Percentiles rank a stretch among this genome's conserved stretches.
These are phyloP conservation scores for Linepithema humile DNA, from an alignment of 1,140 invertebrate genomes.

Conservation along the genomic window DNA sequence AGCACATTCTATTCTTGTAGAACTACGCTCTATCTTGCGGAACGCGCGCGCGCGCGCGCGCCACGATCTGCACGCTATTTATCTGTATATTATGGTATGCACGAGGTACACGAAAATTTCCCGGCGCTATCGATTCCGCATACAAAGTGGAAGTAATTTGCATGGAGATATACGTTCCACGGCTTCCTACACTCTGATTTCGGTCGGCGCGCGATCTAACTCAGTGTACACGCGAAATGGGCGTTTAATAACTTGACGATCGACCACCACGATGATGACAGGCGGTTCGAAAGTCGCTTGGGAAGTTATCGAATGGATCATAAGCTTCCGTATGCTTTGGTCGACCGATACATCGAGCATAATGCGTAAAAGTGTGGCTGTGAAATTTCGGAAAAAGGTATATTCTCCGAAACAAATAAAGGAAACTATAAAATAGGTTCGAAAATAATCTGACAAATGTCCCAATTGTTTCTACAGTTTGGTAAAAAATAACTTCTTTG, in stretches of 20 bases:
- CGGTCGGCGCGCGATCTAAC: slow-evolving; percentile 43
- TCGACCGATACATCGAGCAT: background rate
- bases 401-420: background rate
- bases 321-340: background rate
- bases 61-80: slow-evolving; percentile 29
- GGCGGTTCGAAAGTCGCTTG: background rate
- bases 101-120: slow-evolving; percentile 53
- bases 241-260: slow-evolving; percentile 51
- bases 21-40: background rate
- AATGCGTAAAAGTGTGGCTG: background rate
- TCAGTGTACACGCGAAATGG: slow-evolving; percentile 38
- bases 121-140: slow-evolving; percentile 61
- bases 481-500: too few relatives aligned
- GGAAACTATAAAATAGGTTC: background rate
- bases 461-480: too few relatives aligned
- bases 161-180: slow-evolving; percentile 61
- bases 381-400: background rate
- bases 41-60: background rate
- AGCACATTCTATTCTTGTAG: background rate
- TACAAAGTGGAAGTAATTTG: slow-evolving; percentile 67
- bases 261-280: background rate
- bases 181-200: slow-evolving; percentile 53
- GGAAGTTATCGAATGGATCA: background rate
- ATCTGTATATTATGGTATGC: slow-evolving; percentile 40
- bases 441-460: too few relatives aligned